Base-by-base conservation (phyloP, 1,140 invertebrate genomes). In the Ladona fulva region DNA sequence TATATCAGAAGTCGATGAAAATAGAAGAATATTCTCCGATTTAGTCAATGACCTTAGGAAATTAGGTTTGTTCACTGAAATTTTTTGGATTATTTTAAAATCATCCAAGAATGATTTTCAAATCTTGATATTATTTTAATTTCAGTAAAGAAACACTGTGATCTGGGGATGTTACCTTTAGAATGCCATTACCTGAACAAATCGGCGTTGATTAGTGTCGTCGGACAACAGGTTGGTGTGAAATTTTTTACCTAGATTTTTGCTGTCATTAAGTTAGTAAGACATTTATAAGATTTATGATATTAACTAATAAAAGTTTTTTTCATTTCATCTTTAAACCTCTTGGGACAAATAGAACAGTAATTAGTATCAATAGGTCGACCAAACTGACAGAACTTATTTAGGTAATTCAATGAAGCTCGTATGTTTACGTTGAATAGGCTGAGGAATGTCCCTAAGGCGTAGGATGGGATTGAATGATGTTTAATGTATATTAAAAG, bases 181-280 rank as follows among this genome's bases (percentile, higher is more conserved):
- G 97, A 99, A 86, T 98, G 97, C 87, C 93, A 96, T 84, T 99
- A 97, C 88, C 89, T 99, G 74, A 98, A 98, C 86, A 96, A 97
- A 87, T 93, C 92, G 85, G 95, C 96, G 52, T 88, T 98, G 81
- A 89, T 91, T 66, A 94, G 94, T 81, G 91, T 96, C 76, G 94
- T 95, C 83, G 91, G 92, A 80, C 87, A 88, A 42, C 85, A 84
- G 82, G 85, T 86, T 80, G 80, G 78, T 29, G 78, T 82, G 44
- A 76, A 78, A 78, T 73, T 77, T 78, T 78, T 76, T 77, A 16
- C 19, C 76, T 74, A 37, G 22, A 22, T 52, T 75, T 77, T 78
- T 37, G 12, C 14, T 74, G 24, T 80, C 14, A 78, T 76, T 25
- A 78, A 74, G 16, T 78, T 0, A 74, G 11, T n/a, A 12, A 74